phyloP scores from a whole-genome alignment of 2,888 invertebrate genomes.

The Corbicula japonica region DNA sequence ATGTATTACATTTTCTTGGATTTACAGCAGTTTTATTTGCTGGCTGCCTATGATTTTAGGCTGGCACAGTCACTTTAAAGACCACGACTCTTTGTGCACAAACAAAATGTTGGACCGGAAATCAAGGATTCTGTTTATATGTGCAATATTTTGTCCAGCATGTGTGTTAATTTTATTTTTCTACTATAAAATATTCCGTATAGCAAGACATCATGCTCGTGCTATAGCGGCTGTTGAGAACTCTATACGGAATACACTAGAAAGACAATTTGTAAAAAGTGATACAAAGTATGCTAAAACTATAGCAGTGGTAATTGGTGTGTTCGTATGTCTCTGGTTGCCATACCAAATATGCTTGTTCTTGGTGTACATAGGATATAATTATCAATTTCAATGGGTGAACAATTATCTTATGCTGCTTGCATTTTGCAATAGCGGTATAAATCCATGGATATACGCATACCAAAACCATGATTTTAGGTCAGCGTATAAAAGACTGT shows the following conservation, averaged over 20 bases:
- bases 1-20: conserved; percentile 89
- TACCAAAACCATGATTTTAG: conserved; percentile 90
- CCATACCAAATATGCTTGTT: conserved; percentile 89
- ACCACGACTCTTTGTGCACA: conserved; percentile 54
- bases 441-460: conserved; percentile 90
- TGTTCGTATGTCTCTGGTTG: conserved; percentile 89
- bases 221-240: conserved; percentile 90
- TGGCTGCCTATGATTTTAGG: conserved; percentile 88
- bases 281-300: conserved; percentile 89
- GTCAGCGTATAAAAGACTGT: conserved; percentile 87
- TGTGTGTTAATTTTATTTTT: conserved; percentile 89
- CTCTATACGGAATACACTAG: conserved; percentile 86
- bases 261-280: conserved; percentile 73
- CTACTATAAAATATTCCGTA: conserved; percentile 90
- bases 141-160: conserved; percentile 90
- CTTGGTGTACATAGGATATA: conserved; percentile 77
- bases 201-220: conserved; percentile 89
- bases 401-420: conserved; percentile 89
- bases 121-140: conserved; percentile 88
- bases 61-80: conserved; percentile 74
- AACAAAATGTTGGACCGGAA: conserved; percentile 85
- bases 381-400: conserved; percentile 88
- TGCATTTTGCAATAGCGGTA: conserved; percentile 89
- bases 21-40: conserved; percentile 89
- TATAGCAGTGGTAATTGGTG: conserved; percentile 89